Evolutionary conservation across 1,140 invertebrate genomes (phyloP).

Genomic region (Pectinophora gossypiella): DNA sequence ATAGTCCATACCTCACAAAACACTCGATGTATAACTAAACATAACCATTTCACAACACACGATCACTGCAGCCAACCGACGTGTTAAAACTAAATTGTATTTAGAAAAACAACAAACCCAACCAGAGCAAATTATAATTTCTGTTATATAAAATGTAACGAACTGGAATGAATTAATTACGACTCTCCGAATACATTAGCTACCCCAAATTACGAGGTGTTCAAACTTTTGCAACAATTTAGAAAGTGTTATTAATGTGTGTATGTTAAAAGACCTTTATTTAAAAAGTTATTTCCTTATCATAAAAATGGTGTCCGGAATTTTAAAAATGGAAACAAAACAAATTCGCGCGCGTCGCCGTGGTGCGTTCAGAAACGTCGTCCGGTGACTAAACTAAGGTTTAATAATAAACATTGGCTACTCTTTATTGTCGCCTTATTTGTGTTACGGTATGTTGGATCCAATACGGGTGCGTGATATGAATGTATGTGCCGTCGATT

Average conservation of each 20-base stretch:
- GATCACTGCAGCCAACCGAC: slow-evolving; percentile 36
- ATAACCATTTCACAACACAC: slow-evolving; percentile 31
- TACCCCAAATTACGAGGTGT: slow-evolving; percentile 13
- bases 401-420: slow-evolving; percentile 53
- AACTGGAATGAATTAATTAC: slow-evolving; percentile 48
- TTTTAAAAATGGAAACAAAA: slow-evolving; percentile 6
- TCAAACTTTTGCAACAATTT: slow-evolving; percentile 10
- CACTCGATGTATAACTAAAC: slow-evolving; percentile 29
- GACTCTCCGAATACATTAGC: slow-evolving; percentile 32
- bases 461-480: slow-evolving; percentile 59
- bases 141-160: slow-evolving; percentile 58
- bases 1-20: slow-evolving; percentile 32
- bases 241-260: slow-evolving; percentile 30
- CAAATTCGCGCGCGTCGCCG: slow-evolving; percentile 24
- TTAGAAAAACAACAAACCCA: slow-evolving; percentile 40
- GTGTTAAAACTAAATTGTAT: slow-evolving; percentile 52
- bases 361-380: slow-evolving; percentile 42
- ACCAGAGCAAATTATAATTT: slow-evolving; percentile 38
- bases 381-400: slow-evolving; percentile 48
- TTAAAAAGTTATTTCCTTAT: not conserved
- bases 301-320: slow-evolving; percentile 10
- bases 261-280: slow-evolving; percentile 18
- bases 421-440: slow-evolving; percentile 56
- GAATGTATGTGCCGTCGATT: slow-evolving; percentile 45
- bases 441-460: slow-evolving; percentile 69